These are phyloP conservation scores for Hylia prasina DNA, from an alignment of 2,113 vertebrate genomes.

Conservation along the genomic window DNA sequence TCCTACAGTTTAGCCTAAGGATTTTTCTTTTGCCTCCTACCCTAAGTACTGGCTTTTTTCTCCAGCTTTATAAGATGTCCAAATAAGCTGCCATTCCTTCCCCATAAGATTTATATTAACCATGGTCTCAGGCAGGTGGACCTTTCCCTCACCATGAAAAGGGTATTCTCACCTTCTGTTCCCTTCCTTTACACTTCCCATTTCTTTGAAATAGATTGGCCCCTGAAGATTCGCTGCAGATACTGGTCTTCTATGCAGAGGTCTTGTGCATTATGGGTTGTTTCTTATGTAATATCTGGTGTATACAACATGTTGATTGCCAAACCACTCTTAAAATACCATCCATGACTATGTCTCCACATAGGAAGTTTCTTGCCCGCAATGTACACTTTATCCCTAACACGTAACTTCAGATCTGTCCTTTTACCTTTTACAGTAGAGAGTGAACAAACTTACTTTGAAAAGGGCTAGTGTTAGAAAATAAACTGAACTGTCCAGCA, in stretches of 20 bases:
- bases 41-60: background rate
- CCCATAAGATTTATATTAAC: background rate
- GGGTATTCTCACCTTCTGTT: background rate
- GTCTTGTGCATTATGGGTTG: background rate
- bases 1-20: background rate
- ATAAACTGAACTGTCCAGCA: background rate
- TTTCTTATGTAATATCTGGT: background rate
- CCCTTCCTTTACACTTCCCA: background rate
- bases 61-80: background rate
- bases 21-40: background rate
- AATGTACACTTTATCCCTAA: background rate
- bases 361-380: background rate
- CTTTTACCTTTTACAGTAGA: background rate
- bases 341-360: background rate
- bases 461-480: background rate
- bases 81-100: background rate
- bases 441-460: background rate
- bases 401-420: rapidly evolving
- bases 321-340: background rate
- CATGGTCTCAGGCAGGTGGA: background rate
- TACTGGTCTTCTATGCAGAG: background rate
- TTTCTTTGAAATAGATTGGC: background rate
- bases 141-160: background rate
- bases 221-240: background rate
- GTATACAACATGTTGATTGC: background rate